Conservation (phyloP, 2,888 invertebrate genomes). For the Helobdella robusta region DNA sequence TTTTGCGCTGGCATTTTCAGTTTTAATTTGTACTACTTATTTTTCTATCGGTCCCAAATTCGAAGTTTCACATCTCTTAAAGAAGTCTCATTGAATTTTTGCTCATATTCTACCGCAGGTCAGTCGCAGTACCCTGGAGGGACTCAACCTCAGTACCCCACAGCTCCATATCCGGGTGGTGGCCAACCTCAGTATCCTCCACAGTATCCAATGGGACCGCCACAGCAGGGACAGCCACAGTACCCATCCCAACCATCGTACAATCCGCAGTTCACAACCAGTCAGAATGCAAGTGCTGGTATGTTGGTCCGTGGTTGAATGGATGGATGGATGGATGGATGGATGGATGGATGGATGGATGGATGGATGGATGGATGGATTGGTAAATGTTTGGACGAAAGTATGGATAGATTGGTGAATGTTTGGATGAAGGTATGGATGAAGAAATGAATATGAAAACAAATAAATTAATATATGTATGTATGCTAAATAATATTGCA, state of each 20-base stretch:
- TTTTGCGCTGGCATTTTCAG: no score
- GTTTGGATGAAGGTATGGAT: background rate
- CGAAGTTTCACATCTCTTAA: no score
- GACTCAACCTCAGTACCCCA: background rate
- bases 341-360: background rate
- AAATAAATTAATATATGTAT: background rate
- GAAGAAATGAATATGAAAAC: background rate
- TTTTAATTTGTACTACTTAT: no score
- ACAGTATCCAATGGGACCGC: background rate
- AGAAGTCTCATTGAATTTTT: no score
- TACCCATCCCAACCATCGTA: background rate
- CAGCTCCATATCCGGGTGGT: constrained; percentile 15
- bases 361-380: background rate
- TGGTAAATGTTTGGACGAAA: background rate
- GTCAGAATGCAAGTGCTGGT: constrained; percentile 4
- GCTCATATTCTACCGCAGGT: no score
- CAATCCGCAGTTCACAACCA: background rate
- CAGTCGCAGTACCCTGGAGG: no score
- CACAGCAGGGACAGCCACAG: background rate
- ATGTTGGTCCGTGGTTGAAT: background rate
- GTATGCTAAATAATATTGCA: constrained; percentile 35
- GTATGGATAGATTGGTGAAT: background rate
- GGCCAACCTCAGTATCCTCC: background rate
- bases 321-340: background rate
- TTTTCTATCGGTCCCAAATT: no score